Evolutionary conservation across 2,888 invertebrate genomes (phyloP).

Genomic region (Acrocera orbiculus): DNA sequence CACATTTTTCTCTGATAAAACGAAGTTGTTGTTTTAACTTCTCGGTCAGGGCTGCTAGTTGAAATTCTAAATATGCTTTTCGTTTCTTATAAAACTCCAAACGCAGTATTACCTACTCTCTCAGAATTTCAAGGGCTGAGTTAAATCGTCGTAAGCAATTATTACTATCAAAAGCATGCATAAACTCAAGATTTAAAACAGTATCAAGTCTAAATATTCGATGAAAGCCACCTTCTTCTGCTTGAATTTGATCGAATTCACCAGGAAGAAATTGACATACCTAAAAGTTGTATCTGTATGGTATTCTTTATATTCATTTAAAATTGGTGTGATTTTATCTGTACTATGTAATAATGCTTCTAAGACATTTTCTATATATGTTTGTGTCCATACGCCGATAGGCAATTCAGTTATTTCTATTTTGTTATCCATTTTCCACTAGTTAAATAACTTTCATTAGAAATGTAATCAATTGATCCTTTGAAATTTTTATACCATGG

Average conservation of each 20-base stretch:
- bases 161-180: conserved; percentile 62
- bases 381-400: conserved; percentile 85
- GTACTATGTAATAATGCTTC: conserved; percentile 70
- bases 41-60: conserved; percentile 73
- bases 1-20: conserved; percentile 94
- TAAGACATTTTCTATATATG: conserved; percentile 84
- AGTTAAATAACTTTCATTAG: conserved; percentile 52
- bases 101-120: conserved; percentile 68
- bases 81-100: conserved; percentile 65
- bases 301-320: conserved; percentile 73
- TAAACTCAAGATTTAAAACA: conserved; percentile 57
- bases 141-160: conserved; percentile 54
- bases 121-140: conserved; percentile 57
- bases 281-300: conserved; percentile 89
- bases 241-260: conserved; percentile 46
- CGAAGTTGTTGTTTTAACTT: conserved; percentile 83
- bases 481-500: conserved; percentile 89
- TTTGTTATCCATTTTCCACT: conserved; percentile 65
- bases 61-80: conserved; percentile 78
- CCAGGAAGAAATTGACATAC: conserved; percentile 62
- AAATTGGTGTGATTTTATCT: conserved; percentile 46
- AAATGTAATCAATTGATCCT: conserved; percentile 59
- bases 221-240: conserved; percentile 81
- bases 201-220: conserved; percentile 85
- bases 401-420: conserved; percentile 95